Evolutionary conservation across 1,140 invertebrate genomes (phyloP).

Genomic region (Lordiphosa collinella): DNA sequence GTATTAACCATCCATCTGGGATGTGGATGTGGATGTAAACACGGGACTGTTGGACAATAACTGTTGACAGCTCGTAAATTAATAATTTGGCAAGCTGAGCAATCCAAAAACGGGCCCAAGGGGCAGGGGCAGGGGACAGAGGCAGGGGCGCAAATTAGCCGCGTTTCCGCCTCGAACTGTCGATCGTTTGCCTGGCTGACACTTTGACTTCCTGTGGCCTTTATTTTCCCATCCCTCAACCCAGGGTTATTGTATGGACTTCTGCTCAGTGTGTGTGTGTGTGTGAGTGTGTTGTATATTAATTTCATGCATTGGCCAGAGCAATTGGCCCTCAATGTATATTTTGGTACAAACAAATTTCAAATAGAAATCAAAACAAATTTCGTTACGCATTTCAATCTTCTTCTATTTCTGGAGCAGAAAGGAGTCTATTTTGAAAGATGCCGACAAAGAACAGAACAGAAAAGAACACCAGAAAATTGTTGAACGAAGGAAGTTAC

Average conservation of each 20-base stretch:
- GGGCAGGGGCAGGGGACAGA: neutral
- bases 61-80: conserved; percentile 78
- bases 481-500: neutral
- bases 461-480: neutral
- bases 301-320: conserved; percentile 41
- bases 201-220: conserved; percentile 77
- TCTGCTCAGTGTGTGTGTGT: neutral
- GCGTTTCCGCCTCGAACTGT: conserved; percentile 63
- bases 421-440: conserved; percentile 35
- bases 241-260: neutral
- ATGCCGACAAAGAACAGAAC: conserved; percentile 19
- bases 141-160: conserved; percentile 65
- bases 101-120: conserved; percentile 14
- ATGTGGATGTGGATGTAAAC: conserved; percentile 62
- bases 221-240: conserved; percentile 29
- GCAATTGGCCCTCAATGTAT: conserved; percentile 19
- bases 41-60: conserved; percentile 61
- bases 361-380: conserved; percentile 67
- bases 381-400: conserved; percentile 55
- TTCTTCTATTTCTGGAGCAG: conserved; percentile 31
- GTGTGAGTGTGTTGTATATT: conserved; percentile 17
- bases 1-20: conserved; percentile 40
- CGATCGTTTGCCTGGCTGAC: conserved; percentile 42
- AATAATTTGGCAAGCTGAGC: conserved; percentile 68
- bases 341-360: conserved; percentile 51